phyloP scores from a whole-genome alignment of 2,797 vertebrate genomes.

The Anguilla megastoma region DNA sequence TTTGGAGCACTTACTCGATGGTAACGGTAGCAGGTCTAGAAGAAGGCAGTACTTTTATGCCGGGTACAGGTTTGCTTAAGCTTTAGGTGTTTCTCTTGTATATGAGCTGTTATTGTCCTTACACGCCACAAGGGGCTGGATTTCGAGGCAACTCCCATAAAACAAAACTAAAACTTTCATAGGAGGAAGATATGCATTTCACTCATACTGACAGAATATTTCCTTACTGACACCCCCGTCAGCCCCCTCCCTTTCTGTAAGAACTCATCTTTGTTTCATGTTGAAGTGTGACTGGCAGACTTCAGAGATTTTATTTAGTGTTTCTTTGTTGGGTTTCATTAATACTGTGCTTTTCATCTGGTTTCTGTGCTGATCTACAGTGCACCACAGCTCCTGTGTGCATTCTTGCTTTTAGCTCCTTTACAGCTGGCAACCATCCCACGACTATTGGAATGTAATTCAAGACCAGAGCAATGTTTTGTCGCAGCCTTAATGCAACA shows the following conservation, averaged over 20 bases:
- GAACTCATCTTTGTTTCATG: conserved; percentile 10
- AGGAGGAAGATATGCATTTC: neutral
- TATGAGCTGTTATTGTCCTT: conserved; percentile 35
- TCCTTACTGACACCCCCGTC: neutral
- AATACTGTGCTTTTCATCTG: neutral
- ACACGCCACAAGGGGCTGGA: conserved; percentile 39
- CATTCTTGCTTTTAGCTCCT: conserved; percentile 16
- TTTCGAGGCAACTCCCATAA: conserved; percentile 40
- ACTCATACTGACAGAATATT: neutral
- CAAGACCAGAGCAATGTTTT: conserved; percentile 65
- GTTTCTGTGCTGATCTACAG: neutral
- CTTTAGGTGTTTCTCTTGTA: conserved; percentile 5
- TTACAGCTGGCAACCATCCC: conserved; percentile 41
- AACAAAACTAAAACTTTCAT: conserved; percentile 44
- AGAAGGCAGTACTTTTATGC: neutral
- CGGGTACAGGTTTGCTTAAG: conserved; percentile 11
- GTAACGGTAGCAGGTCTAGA: neutral
- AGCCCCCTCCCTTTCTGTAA: neutral
- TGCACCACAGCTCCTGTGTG: neutral
- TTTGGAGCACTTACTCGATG: conserved; percentile 1
- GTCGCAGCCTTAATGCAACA: conserved; percentile 68
- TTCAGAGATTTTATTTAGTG: conserved; percentile 20
- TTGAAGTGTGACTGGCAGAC: neutral
- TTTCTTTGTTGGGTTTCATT: conserved; percentile 24
- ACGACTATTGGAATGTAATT: conserved; percentile 64